These are phyloP conservation scores for Drosophila birchii DNA, from an alignment of 2,888 invertebrate genomes.

Conservation along the genomic window DNA sequence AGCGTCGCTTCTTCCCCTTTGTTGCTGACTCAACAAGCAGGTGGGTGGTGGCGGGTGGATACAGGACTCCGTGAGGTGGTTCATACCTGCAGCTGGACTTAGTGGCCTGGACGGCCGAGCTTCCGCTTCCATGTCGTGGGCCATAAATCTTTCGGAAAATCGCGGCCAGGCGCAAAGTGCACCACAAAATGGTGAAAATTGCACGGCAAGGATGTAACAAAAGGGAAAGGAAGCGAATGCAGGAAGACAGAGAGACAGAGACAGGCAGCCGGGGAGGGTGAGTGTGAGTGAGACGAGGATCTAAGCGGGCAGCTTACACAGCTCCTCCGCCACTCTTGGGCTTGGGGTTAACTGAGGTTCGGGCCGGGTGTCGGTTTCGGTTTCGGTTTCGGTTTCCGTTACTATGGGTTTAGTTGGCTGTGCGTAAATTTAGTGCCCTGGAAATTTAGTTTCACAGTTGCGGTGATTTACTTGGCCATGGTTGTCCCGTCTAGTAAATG, in stretches of 20 bases:
- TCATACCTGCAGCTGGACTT: slow-evolving; percentile 59
- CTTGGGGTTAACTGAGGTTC: slow-evolving; percentile 51
- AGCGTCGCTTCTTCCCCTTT: slow-evolving; percentile 31
- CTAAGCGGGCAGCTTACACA: slow-evolving; percentile 52
- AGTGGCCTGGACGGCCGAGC: slow-evolving; percentile 43
- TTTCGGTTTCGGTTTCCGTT: slow-evolving; percentile 30
- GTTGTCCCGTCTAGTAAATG: slow-evolving; percentile 6
- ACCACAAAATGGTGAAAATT: slow-evolving; percentile 76
- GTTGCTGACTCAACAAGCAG: slow-evolving; percentile 59
- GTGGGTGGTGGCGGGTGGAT: not conserved
- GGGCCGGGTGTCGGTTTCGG: slow-evolving; percentile 38
- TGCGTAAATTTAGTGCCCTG: slow-evolving; percentile 78
- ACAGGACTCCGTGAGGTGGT: not conserved
- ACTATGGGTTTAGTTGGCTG: slow-evolving; percentile 28
- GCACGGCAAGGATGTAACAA: slow-evolving; percentile 68
- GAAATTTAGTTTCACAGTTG: slow-evolving; percentile 78
- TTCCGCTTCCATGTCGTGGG: slow-evolving; percentile 68
- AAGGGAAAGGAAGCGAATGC: slow-evolving; percentile 37
- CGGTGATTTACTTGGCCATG: slow-evolving; percentile 68
- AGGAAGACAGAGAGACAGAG: slow-evolving; percentile 28
- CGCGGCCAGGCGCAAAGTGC: slow-evolving; percentile 74
- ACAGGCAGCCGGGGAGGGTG: no score
- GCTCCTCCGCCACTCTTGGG: slow-evolving; percentile 20
- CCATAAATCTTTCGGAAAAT: slow-evolving; percentile 79
- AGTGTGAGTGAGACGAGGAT: slow-evolving; percentile 31